Evolutionary conservation across 1,140 invertebrate genomes (phyloP).

Genomic region (Apocrypta bakeri): DNA sequence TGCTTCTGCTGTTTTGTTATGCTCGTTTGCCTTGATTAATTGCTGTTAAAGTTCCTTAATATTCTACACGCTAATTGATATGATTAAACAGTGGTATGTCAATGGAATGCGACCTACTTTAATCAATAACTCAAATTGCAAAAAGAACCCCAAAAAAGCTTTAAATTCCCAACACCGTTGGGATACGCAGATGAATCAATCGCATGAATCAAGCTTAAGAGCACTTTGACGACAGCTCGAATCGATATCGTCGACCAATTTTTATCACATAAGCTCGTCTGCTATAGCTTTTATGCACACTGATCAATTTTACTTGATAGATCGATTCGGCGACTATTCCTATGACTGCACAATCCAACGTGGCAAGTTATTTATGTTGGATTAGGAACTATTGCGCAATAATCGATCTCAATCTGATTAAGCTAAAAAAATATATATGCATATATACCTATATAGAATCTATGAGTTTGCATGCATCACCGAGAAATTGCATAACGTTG

Average conservation of each 20-base stretch:
- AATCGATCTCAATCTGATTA: constrained; percentile 44
- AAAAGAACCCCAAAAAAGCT: not conserved
- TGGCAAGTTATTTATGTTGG: constrained; percentile 39
- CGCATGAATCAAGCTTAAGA: constrained; percentile 19
- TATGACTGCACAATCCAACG: constrained; percentile 18
- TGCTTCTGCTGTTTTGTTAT: not conserved
- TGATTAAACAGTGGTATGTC: too few species aligned
- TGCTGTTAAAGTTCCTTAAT: not conserved
- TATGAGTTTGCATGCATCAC: constrained; percentile 30
- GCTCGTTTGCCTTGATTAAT: not conserved
- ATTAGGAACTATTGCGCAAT: constrained; percentile 24
- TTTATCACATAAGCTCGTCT: not conserved
- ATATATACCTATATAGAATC: not conserved
- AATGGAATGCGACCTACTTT: too few species aligned
- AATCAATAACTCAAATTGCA: too few species aligned
- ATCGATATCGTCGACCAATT: not conserved
- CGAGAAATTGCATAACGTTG: not conserved
- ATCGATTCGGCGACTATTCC: constrained; percentile 26
- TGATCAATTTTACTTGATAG: constrained; percentile 22
- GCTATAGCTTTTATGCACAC: too few species aligned
- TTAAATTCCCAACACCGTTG: not conserved
- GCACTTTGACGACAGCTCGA: not conserved
- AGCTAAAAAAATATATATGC: constrained; percentile 16
- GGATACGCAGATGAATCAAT: constrained; percentile 3
- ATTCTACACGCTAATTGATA: too few species aligned